phyloP scores from a whole-genome alignment of 1,140 invertebrate species.

The Drosophila pseudoobscura region DNA sequence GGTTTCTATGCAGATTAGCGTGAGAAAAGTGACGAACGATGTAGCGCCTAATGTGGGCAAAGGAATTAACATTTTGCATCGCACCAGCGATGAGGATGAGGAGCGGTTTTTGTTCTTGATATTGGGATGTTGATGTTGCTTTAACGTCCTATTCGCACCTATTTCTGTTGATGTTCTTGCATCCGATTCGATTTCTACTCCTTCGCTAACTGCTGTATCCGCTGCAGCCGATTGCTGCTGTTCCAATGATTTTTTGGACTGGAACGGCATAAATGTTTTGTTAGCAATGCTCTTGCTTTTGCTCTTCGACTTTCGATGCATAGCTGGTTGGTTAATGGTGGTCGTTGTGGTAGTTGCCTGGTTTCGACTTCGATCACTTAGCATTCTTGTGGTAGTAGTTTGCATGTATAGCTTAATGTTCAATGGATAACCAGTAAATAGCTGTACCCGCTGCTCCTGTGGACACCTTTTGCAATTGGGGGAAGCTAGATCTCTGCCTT shows the following conservation, averaged over 20 bases:
- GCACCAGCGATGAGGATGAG: conserved; percentile 5
- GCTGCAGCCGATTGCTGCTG: conserved; percentile 1
- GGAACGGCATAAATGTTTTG: background rate
- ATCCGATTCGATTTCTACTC: background rate
- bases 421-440: conserved; percentile 7
- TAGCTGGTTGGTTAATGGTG: conserved; percentile 36
- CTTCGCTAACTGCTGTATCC: background rate
- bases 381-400: conserved; percentile 23
- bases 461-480: conserved; percentile 2
- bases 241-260: background rate
- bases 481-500: background rate
- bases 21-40: conserved; percentile 88
- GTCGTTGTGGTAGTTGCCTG: conserved; percentile 13
- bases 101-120: conserved; percentile 7
- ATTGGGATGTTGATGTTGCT: background rate
- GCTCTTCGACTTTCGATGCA: conserved; percentile 65
- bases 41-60: conserved; percentile 84
- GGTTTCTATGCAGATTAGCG: conserved; percentile 91
- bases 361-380: conserved; percentile 36
- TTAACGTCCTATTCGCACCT: background rate
- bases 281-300: conserved; percentile 47
- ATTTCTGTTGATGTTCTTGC: background rate
- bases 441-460: conserved; percentile 2
- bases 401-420: conserved; percentile 10
- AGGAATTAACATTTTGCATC: conserved; percentile 58